phyloP scores from a whole-genome alignment of 1,140 invertebrate species.

The Thaumetopoea pityocampa region DNA sequence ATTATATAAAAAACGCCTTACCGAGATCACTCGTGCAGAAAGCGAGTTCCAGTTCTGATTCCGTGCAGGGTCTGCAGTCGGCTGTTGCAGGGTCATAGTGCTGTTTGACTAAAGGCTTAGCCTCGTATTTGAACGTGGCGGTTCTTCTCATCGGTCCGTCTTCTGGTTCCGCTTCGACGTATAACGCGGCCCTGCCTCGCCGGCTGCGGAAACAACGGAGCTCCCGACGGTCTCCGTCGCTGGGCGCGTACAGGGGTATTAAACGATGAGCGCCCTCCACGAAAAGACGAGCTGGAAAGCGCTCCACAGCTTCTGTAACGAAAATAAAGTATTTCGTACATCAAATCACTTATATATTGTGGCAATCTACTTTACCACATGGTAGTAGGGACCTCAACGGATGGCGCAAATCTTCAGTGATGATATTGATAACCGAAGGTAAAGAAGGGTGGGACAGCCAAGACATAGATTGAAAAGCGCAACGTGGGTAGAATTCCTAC shows the following conservation, averaged over 20 bases:
- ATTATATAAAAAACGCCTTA: no score
- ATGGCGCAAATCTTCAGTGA: no score
- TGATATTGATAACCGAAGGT: no score
- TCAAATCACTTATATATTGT: no score
- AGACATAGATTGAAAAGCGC: no score
- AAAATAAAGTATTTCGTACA: constrained; percentile 4
- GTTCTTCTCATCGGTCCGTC: constrained; percentile 69
- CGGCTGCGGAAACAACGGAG: constrained; percentile 82
- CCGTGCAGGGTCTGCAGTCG: constrained; percentile 87
- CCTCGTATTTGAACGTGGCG: constrained; percentile 82
- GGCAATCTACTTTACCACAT: no score
- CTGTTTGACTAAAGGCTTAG: constrained; percentile 75
- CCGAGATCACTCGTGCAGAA: constrained; percentile 89
- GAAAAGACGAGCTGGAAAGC: constrained; percentile 80
- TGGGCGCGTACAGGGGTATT: constrained; percentile 79
- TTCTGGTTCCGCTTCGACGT: constrained; percentile 79
- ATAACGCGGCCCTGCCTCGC: constrained; percentile 82
- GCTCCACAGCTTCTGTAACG: constrained; percentile 44
- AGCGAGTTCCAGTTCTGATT: constrained; percentile 83
- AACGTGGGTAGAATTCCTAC: no score
- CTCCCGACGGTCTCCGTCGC: constrained; percentile 77
- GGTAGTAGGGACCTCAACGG: no score
- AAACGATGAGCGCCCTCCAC: constrained; percentile 81
- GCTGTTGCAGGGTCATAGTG: constrained; percentile 78
- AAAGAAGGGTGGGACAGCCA: no score